Conservation (phyloP, 2,888 invertebrate genomes). For the Spisula subtruncata region DNA sequence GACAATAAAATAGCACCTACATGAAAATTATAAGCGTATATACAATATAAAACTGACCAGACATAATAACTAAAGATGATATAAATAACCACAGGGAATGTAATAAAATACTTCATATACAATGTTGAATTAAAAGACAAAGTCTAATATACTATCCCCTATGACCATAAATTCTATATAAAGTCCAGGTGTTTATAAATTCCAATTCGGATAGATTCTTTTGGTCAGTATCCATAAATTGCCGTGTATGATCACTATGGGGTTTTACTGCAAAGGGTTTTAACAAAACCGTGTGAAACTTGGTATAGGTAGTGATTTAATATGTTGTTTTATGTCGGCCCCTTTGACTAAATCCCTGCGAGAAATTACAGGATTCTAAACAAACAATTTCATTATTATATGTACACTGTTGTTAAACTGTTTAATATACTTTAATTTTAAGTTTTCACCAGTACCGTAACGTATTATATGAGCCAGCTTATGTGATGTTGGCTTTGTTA, state of each 20-base stretch:
- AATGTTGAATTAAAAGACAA: slow-evolving; percentile 42
- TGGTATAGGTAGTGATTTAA: slow-evolving; percentile 17
- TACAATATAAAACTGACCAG: slow-evolving; percentile 42
- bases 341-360: background rate
- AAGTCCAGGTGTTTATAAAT: slow-evolving; percentile 69
- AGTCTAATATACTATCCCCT: slow-evolving; percentile 63
- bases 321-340: slow-evolving; percentile 10
- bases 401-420: background rate
- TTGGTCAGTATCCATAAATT: slow-evolving; percentile 37
- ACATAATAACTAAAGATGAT: slow-evolving; percentile 47
- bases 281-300: slow-evolving; percentile 38
- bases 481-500: too few species aligned
- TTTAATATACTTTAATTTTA: background rate
- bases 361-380: background rate
- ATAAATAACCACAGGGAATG: slow-evolving; percentile 57
- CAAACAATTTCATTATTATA: background rate
- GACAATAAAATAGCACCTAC: slow-evolving; percentile 73
- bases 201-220: slow-evolving; percentile 47
- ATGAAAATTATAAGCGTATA: slow-evolving; percentile 68
- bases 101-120: slow-evolving; percentile 46
- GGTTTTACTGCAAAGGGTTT: background rate
- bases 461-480: too few species aligned
- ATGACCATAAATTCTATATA: slow-evolving; percentile 61
- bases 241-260: slow-evolving; percentile 15
- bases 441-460: background rate